phyloP scores from a whole-genome alignment of 37 sponge, comb jelly and placozoan genomes.

The Eunapius fragilis region DNA sequence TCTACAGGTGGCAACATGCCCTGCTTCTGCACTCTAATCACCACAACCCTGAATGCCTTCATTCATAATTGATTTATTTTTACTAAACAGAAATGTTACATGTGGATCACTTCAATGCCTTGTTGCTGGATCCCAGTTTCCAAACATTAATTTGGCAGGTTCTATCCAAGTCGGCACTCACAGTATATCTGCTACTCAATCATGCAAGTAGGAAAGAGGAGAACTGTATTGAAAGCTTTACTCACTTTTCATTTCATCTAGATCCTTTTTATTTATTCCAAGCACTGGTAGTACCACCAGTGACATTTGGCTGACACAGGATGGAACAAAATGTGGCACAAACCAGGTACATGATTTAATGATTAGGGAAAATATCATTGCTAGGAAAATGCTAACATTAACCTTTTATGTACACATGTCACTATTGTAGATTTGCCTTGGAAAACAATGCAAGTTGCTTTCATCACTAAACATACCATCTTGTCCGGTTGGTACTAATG shows the following conservation, averaged over 20 bases:
- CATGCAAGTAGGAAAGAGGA: not conserved
- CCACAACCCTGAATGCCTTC: too few relatives aligned
- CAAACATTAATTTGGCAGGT: not conserved
- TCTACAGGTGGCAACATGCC: too few relatives aligned
- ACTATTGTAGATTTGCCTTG: not conserved
- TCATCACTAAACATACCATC: not conserved
- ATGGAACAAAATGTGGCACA: not conserved
- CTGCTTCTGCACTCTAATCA: too few relatives aligned
- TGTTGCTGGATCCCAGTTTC: not conserved
- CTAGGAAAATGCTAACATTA: not conserved
- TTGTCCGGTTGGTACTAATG: not conserved
- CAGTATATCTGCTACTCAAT: not conserved
- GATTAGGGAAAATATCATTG: too few relatives aligned
- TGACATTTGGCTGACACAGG: not conserved
- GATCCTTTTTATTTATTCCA: not conserved
- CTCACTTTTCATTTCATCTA: not conserved
- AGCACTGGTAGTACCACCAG: not conserved
- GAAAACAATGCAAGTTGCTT: not conserved
- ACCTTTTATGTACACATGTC: not conserved
- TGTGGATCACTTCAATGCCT: not conserved
- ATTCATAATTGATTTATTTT: too few relatives aligned
- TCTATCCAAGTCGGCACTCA: not conserved
- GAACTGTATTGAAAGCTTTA: not conserved
- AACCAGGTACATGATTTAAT: not conserved
- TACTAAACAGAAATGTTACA: not conserved